These are phyloP conservation scores for Elegia similella DNA, from an alignment of 2,888 invertebrate genomes.

Conservation along the genomic window DNA sequence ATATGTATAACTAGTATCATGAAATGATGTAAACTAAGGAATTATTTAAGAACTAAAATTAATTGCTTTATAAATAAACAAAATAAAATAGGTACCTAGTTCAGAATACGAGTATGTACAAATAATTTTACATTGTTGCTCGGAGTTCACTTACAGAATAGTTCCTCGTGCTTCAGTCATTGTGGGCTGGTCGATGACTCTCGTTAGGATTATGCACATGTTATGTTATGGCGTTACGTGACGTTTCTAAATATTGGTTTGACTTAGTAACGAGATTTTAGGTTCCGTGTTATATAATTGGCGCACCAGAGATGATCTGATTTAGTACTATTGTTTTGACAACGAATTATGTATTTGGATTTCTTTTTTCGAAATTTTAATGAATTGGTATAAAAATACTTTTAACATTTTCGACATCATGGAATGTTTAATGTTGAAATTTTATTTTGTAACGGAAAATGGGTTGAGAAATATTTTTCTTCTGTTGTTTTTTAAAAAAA, in stretches of 20 bases:
- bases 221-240: conserved; percentile 8
- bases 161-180: not conserved
- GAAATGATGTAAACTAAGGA: too few species aligned
- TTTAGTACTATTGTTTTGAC: not conserved
- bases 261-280: not conserved
- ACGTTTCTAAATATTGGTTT: conserved; percentile 9
- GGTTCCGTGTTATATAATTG: conserved; percentile 6
- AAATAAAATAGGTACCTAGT: too few species aligned
- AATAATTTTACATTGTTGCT: too few species aligned
- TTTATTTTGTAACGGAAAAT: too few species aligned
- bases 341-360: not conserved
- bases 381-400: not conserved
- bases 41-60: too few species aligned
- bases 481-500: too few species aligned
- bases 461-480: too few species aligned
- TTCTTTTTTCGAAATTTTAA: not conserved
- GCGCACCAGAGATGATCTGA: not conserved
- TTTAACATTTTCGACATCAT: not conserved
- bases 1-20: too few species aligned
- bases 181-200: conserved; percentile 6
- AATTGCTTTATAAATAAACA: too few species aligned
- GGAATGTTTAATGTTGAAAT: too few species aligned
- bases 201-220: conserved; percentile 14
- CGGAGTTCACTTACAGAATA: conserved; percentile 7
- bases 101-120: too few species aligned